Evolutionary conservation across 1,140 invertebrate genomes (phyloP), one percentile per base, ranked within the genome.

Genomic region (Drosophila arawakana): DNA sequence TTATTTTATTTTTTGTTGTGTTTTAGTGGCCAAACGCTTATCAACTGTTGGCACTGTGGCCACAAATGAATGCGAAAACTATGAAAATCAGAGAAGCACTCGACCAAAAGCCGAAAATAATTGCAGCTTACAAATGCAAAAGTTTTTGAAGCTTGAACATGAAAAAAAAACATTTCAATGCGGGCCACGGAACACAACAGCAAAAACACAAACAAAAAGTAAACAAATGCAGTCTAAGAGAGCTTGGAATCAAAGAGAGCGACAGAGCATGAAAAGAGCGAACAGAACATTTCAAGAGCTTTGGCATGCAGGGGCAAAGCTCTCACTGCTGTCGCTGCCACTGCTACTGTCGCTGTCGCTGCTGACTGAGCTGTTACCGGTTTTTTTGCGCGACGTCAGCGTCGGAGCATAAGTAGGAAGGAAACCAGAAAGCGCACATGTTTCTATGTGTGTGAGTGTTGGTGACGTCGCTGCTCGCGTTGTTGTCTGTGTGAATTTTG

Each of bases 371-470:
- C 75, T 59, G 75, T 77, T 77, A 77, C 76, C 73, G 76, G 72
- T 78, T 78, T 78, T 72, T 81, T 73, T 75, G 43, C 63, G 57
- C 68, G 76, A 67, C 73, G 68, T 54, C 73, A 47, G 57, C 73
- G 59, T 43, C 47, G 59, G 59, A 76, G 69, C 72, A 80, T 78
- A 81, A 80, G 81, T 78, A 89, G 84, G 84, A 89, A 89, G 84
- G 85, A 89, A 89, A 84, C 84, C 80, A 82, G 81, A 76, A 77
- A 74, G 69, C 77, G 61, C 58, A 66, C 59, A 37, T 67, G 65
- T 55, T 30, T 74, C 50, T 73, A 46, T 80, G 55, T 49, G 34
- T 49, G 18, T 58, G 43, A 44, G 70, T 78, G 63, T 70, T 49
- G 59, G 61, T 55, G 71, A 71, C 59, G 67, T 72, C 46, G 80